Conservation (phyloP, 2,113 vertebrate genomes). For the Brachypodius melanocephalos region DNA sequence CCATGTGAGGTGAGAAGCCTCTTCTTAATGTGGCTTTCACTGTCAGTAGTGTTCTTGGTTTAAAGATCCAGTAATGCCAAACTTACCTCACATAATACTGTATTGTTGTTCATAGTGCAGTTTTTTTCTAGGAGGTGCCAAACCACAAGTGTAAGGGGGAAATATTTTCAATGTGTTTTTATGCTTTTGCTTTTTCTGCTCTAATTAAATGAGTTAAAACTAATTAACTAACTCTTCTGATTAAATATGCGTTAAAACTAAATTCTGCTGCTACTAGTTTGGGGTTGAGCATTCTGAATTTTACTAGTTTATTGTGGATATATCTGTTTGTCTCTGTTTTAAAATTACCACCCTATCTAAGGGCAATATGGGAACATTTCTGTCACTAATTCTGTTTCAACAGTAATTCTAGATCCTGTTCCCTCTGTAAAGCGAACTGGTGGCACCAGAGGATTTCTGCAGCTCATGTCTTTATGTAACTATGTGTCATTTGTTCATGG, state of each 20-base stretch:
- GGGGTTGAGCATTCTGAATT: not conserved
- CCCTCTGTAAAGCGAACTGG: not conserved
- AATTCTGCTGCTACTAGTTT: not conserved
- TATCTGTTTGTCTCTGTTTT: not conserved
- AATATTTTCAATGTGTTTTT: not conserved
- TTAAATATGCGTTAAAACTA: not conserved
- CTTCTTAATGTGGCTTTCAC: not conserved
- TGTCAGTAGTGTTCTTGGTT: not conserved
- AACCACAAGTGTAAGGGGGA: not conserved
- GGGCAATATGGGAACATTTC: rapidly evolving
- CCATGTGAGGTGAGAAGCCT: not conserved
- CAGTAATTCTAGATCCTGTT: not conserved
- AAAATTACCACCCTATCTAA: not conserved
- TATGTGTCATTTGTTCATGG: rapidly evolving
- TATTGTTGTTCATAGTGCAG: not conserved
- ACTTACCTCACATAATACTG: not conserved
- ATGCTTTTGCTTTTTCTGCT: not conserved
- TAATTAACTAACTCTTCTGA: not conserved
- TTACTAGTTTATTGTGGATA: not conserved
- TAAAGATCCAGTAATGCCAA: not conserved
- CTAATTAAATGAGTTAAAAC: not conserved
- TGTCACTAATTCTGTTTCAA: not conserved
- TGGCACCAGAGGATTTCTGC: not conserved
- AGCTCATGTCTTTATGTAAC: not conserved
- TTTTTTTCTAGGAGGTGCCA: not conserved